phyloP scores from a whole-genome alignment of 2,797 vertebrate genomes.

The Iguana delicatissima region DNA sequence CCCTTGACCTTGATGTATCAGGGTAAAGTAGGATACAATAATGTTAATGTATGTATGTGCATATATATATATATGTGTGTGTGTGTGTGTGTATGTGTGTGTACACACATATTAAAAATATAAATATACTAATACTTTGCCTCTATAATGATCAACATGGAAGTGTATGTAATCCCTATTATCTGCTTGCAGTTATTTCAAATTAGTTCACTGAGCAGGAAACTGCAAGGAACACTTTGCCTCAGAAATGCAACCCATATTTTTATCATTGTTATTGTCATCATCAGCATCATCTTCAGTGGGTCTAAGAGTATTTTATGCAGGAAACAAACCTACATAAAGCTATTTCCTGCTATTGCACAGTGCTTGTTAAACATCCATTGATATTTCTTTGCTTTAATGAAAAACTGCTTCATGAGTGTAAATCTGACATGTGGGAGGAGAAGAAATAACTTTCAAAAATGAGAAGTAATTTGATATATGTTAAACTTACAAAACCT shows the following conservation, averaged over 20 bases:
- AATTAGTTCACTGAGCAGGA: neutral
- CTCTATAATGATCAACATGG: neutral
- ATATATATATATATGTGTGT: neutral
- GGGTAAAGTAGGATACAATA: constrained; percentile 8
- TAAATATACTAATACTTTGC: neutral
- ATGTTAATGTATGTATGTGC: too few relatives aligned
- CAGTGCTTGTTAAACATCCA: constrained; percentile 20
- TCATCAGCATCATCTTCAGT: neutral
- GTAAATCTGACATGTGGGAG: constrained; percentile 1
- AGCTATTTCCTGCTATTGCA: fast-evolving
- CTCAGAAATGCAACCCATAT: neutral
- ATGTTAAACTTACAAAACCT: neutral
- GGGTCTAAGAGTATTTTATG: constrained; percentile 16
- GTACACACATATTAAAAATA: neutral
- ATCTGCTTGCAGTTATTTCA: neutral
- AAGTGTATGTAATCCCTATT: neutral
- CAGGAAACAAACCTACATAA: constrained; percentile 8
- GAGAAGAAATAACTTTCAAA: neutral
- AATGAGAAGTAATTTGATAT: neutral
- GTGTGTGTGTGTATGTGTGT: too few relatives aligned
- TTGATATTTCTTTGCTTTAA: neutral
- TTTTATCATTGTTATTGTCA: neutral
- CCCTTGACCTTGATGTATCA: constrained; percentile 9
- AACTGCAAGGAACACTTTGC: neutral
- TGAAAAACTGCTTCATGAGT: constrained; percentile 32